phyloP scores from a whole-genome alignment of 2,113 vertebrate species.

The Hemiprocne comata region DNA sequence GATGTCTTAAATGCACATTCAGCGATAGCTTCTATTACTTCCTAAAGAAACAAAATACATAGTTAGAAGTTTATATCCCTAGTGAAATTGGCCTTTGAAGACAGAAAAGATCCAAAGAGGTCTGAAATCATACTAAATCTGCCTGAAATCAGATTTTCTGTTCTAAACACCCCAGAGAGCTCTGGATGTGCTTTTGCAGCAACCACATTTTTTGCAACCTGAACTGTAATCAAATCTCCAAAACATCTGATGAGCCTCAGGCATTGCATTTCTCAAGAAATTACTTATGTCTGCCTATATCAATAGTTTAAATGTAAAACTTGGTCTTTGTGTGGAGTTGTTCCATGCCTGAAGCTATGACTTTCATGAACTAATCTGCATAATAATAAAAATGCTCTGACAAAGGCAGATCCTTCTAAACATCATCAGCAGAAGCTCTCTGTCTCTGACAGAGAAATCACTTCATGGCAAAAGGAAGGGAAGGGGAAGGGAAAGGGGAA shows the following conservation, averaged over 20 bases:
- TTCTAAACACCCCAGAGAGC: neutral
- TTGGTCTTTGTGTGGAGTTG: neutral
- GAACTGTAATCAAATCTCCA: neutral
- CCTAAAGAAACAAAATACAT: slow-evolving; percentile 78
- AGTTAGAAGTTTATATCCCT: neutral
- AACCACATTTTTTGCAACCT: neutral
- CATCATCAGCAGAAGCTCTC: neutral
- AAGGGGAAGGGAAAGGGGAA: neutral
- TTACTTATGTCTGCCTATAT: neutral
- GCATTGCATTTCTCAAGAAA: neutral
- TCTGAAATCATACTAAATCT: neutral
- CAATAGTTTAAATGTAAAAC: neutral
- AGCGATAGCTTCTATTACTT: slow-evolving; percentile 97
- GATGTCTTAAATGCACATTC: slow-evolving; percentile 99
- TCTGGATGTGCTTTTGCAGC: neutral
- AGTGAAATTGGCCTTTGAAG: neutral
- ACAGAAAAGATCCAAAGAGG: neutral
- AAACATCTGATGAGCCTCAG: neutral
- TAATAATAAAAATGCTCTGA: neutral
- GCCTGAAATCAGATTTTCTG: neutral
- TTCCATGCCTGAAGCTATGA: slow-evolving; percentile 14
- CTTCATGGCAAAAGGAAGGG: neutral
- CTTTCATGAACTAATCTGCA: slow-evolving; percentile 1
- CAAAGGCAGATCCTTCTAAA: neutral
- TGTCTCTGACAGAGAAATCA: neutral